Evolutionary conservation across 2,113 vertebrate genomes (phyloP).

Genomic region (Opisthocomus hoazin): DNA sequence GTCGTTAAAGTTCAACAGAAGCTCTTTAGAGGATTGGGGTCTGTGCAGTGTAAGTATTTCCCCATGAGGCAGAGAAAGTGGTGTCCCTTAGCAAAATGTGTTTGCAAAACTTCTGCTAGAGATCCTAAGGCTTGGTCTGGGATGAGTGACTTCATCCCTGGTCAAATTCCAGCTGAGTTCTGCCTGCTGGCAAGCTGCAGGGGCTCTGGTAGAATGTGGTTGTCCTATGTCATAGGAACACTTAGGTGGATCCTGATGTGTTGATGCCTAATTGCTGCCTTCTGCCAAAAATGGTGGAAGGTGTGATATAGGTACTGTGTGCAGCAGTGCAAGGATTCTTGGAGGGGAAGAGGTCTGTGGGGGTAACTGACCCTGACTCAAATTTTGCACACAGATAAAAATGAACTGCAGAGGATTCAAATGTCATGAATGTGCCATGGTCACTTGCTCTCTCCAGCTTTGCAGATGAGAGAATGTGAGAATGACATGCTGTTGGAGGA

Average conservation of each 20-base stretch:
- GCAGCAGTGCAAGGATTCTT: background rate
- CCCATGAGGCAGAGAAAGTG: background rate
- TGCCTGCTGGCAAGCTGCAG: background rate
- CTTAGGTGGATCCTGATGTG: background rate
- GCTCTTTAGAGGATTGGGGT: background rate
- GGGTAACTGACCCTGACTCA: background rate
- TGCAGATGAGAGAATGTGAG: slow-evolving; percentile 6
- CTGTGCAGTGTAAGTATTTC: accelerated
- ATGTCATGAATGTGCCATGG: background rate
- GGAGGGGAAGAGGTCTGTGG: background rate
- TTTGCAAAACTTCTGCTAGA: background rate
- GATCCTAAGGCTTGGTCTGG: background rate
- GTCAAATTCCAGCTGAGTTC: background rate
- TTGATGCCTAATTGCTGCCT: background rate
- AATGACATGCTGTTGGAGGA: background rate
- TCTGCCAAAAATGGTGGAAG: background rate
- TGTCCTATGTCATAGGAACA: accelerated
- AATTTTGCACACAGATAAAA: background rate
- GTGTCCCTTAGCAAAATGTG: background rate
- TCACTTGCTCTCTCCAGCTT: background rate
- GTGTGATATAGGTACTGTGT: background rate
- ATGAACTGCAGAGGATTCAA: background rate
- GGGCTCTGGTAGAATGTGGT: background rate
- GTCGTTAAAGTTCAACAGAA: background rate
- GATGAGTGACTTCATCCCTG: background rate